Base-by-base conservation (phyloP, 2,113 vertebrate species). In the Austrofundulus limnaeus region DNA sequence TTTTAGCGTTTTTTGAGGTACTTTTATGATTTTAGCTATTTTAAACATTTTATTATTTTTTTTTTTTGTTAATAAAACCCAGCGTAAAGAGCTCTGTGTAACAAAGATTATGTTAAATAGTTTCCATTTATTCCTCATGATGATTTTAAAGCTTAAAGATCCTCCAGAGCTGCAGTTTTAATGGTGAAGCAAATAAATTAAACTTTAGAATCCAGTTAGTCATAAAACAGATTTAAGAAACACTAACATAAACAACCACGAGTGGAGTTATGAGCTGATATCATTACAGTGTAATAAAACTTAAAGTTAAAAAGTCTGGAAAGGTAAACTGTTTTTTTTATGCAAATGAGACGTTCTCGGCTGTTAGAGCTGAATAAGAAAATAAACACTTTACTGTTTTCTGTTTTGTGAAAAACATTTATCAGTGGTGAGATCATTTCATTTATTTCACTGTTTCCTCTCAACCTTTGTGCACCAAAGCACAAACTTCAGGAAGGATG, bases 311-410 rank as follows among this genome's bases (percentile, higher is more conserved):
- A 73, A 42, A 41, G 14, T 11, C 25, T 17, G 6, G 7, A 15
- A 66, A 39, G 56, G 45, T 16, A 57, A 70, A 72, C 28, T 49
- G 10, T 1, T 58, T 61, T 45, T 37, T 25, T 69, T 4, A 68
- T 80, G 65, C 13, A 71, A 76, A 78, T 80, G 10, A 63, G 72
- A 59, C 65, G 63, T 45, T 31, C 1, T 21, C 46, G 56, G 68
- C 52, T 71, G 55, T 72, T 61, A 55, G 72, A 43, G 60, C 54
- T 58, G 46, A 51, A 67, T 25, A 66, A 61, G 57, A 24, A 5
- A 31, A 17, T 46, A 57, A 72, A 66, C 17, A 59, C 39, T 34
- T 10, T 9, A 64, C 53, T 69, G 43, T 58, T 60, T 52, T 14
- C 21, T 54, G 21, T 52, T 61, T 45, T 21, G 12, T 25, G n/a